phyloP scores from a whole-genome alignment of 2,888 invertebrate genomes.

The Drosophila ezoana region DNA sequence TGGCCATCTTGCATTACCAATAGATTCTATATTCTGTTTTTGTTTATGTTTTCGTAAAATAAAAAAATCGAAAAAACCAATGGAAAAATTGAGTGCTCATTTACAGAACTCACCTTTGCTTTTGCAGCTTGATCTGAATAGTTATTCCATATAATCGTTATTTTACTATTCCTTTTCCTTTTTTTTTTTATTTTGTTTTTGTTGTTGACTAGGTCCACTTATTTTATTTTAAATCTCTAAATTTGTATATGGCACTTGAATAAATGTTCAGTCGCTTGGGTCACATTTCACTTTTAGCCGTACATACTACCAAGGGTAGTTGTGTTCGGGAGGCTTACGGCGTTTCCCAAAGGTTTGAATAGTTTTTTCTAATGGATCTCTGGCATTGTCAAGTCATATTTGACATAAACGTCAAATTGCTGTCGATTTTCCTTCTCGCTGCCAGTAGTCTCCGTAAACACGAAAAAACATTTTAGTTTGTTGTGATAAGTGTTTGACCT shows the following conservation, averaged over 20 bases:
- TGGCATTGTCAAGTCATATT: slow-evolving; percentile 10
- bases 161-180: background rate
- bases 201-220: slow-evolving; percentile 50
- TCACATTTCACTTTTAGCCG: slow-evolving; percentile 52
- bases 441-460: background rate
- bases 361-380: slow-evolving; percentile 6
- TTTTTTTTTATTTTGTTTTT: no score
- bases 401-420: slow-evolving; percentile 4
- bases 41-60: no score
- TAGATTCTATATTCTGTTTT: no score
- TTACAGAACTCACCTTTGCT: slow-evolving; percentile 41
- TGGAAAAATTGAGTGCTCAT: no score
- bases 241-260: slow-evolving; percentile 55
- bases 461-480: slow-evolving; percentile 39
- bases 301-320: background rate
- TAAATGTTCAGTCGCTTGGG: slow-evolving; percentile 13
- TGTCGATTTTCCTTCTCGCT: slow-evolving; percentile 11
- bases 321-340: background rate
- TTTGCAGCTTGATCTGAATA: slow-evolving; percentile 6
- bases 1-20: no score
- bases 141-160: slow-evolving; percentile 31
- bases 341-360: background rate
- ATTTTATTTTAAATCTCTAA: slow-evolving; percentile 13
- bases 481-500: slow-evolving; percentile 63
- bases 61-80: no score